phyloP scores from a whole-genome alignment of 2,888 invertebrate genomes.

The Ormyrus labotus region DNA sequence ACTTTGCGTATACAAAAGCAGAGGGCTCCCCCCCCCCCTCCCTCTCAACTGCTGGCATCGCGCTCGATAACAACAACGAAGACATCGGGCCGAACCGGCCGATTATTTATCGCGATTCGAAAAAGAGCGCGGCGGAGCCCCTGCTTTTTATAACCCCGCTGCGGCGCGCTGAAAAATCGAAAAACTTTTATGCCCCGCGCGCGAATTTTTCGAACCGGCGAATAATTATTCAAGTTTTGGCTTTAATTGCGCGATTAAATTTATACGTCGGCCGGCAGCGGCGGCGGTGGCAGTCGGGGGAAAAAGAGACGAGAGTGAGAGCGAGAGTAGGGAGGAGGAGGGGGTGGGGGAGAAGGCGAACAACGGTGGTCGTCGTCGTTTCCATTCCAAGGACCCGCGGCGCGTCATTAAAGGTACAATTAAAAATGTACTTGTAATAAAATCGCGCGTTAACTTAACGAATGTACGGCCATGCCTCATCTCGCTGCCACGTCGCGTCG shows the following conservation, averaged over 20 bases:
- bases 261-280: constrained; percentile 47
- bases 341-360: constrained; percentile 13
- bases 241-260: constrained; percentile 57
- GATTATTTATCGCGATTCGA: constrained; percentile 51
- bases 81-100: not conserved
- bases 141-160: not conserved
- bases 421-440: constrained; percentile 73
- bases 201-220: constrained; percentile 32
- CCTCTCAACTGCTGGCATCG: not conserved
- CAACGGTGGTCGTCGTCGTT: constrained; percentile 47
- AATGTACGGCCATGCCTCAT: constrained; percentile 65
- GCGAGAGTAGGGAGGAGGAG: not conserved
- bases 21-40: not conserved
- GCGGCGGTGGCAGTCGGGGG: constrained; percentile 2
- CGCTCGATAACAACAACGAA: not conserved
- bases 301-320: constrained; percentile 23
- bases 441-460: constrained; percentile 73
- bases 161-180: constrained; percentile 41
- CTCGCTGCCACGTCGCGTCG: constrained; percentile 63
- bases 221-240: constrained; percentile 56
- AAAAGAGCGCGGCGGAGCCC: not conserved
- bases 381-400: constrained; percentile 58
- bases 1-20: constrained; percentile 27
- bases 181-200: constrained; percentile 50
- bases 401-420: constrained; percentile 71